A percentile compares a stretch with the other conserved stretches of the same genome.
These are phyloP conservation scores for Tachypleus tridentatus DNA, from an alignment of 1,140 invertebrate genomes.

Conservation along the genomic window DNA sequence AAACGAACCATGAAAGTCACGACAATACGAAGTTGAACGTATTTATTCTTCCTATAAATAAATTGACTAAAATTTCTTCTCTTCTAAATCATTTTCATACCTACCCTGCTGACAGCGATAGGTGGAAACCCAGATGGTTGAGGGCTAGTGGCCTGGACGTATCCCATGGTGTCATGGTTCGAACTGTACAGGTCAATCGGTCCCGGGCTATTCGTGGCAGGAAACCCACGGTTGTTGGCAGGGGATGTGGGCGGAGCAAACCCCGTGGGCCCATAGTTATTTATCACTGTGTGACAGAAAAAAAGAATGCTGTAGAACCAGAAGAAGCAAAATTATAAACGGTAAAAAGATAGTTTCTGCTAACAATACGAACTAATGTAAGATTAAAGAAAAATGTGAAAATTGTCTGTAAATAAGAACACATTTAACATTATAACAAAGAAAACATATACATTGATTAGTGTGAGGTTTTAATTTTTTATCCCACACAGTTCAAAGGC, in stretches of 20 bases:
- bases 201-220: conserved; percentile 62
- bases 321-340: too few species aligned
- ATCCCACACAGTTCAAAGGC: too few species aligned
- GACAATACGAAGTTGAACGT: not conserved
- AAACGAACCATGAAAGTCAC: conserved; percentile 4
- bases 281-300: conserved; percentile 58
- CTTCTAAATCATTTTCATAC: conserved; percentile 8
- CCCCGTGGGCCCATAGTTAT: conserved; percentile 65
- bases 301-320: too few species aligned
- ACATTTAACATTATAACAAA: too few species aligned
- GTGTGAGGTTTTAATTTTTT: too few species aligned
- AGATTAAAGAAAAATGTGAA: too few species aligned
- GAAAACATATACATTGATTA: too few species aligned
- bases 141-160: conserved; percentile 82
- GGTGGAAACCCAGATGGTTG: conserved; percentile 75
- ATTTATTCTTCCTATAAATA: not conserved
- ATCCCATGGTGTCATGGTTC: conserved; percentile 64
- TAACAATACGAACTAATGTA: too few species aligned
- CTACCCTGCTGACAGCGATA: conserved; percentile 61
- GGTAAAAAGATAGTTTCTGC: too few species aligned
- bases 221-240: conserved; percentile 59
- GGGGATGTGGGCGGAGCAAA: conserved; percentile 59
- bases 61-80: not conserved
- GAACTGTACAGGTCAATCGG: conserved; percentile 81
- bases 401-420: too few species aligned